Evolutionary conservation across 2,797 vertebrate genomes (phyloP).

Genomic region (Podargus strigoides): DNA sequence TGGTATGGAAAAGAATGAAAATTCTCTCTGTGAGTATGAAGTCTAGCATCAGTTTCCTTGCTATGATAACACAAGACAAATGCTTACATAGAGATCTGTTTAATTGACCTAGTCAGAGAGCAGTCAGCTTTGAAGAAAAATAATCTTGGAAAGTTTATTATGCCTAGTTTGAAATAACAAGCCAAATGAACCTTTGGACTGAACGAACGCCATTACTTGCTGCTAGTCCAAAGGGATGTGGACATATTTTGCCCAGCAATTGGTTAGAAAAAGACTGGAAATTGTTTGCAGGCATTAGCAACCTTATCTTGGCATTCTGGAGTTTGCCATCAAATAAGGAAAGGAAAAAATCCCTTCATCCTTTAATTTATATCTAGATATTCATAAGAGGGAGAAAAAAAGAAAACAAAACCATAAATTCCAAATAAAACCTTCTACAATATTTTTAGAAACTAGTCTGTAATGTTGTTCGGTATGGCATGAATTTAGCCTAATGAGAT

Average conservation of each 20-base stretch:
- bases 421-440: not conserved
- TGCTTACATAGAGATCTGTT: not conserved
- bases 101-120: slow-evolving; percentile 2
- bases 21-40: not conserved
- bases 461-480: not conserved
- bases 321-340: not conserved
- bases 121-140: slow-evolving; percentile 4
- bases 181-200: not conserved
- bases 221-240: not conserved
- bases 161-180: not conserved
- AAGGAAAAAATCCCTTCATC: not conserved
- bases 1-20: not conserved
- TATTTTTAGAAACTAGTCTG: not conserved
- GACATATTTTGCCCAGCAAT: not conserved
- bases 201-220: not conserved
- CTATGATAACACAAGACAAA: not conserved
- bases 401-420: not conserved
- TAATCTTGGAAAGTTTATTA: not conserved
- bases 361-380: not conserved
- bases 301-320: not conserved
- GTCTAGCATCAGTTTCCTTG: not conserved
- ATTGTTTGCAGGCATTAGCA: not conserved
- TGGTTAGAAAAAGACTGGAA: not conserved
- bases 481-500: not conserved
- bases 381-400: not conserved